phyloP scores from a whole-genome alignment of 1,140 invertebrate species.

The Aphelenchoides fujianensis region DNA sequence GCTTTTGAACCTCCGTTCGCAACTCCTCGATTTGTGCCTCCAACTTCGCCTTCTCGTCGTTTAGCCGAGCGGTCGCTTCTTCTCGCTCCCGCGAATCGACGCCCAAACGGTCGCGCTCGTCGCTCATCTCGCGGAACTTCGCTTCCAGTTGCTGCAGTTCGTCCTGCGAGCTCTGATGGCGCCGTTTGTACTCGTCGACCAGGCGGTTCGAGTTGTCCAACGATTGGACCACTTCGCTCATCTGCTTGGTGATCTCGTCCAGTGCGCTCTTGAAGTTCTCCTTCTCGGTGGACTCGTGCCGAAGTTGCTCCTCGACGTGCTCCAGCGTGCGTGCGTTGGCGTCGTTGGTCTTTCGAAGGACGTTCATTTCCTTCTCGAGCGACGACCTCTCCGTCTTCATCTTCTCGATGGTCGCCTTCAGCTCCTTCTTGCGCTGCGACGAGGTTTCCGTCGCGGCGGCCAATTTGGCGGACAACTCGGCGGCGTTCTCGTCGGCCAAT shows the following conservation, averaged over 20 bases:
- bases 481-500: not conserved
- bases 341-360: not conserved
- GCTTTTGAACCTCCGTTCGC: slow-evolving; percentile 13
- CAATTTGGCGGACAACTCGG: slow-evolving; percentile 4
- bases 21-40: slow-evolving; percentile 7
- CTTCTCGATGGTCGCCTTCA: slow-evolving; percentile 45
- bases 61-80: slow-evolving; percentile 13
- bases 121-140: not conserved
- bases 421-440: slow-evolving; percentile 53
- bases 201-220: not conserved
- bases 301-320: not conserved
- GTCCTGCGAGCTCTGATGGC: not conserved
- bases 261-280: slow-evolving; percentile 11
- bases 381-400: not conserved
- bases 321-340: not conserved
- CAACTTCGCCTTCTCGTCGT: slow-evolving; percentile 15
- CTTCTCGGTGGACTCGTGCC: slow-evolving; percentile 3
- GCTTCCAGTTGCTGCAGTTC: slow-evolving; percentile 2
- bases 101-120: not conserved
- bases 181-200: not conserved
- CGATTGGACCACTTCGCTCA: not conserved
- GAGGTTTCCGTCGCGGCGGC: slow-evolving; percentile 12
- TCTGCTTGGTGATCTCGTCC: slow-evolving; percentile 11
- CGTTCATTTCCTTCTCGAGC: slow-evolving; percentile 4
- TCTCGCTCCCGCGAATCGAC: not conserved